Percentiles rank a stretch among this genome's conserved stretches.
Conservation (phyloP, 2,113 vertebrate genomes). For the Mesoclemmys tuberculata region DNA sequence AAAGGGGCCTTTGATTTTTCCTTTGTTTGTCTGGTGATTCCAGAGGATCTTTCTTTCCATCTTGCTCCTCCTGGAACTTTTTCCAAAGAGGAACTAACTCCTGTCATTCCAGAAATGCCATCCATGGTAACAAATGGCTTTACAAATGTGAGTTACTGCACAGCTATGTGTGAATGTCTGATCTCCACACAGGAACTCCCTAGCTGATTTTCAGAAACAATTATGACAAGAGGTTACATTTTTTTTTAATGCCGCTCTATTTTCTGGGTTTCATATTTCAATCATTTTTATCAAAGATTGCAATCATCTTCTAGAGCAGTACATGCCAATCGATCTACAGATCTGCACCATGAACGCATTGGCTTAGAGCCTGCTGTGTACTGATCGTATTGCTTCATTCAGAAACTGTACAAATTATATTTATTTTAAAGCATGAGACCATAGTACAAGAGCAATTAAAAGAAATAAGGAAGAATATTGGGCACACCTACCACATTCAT, state of each 20-base stretch:
- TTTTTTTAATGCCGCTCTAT: background rate
- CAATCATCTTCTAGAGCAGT: background rate
- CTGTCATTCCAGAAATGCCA: background rate
- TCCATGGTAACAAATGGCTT: background rate
- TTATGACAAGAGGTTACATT: background rate
- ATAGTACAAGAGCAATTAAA: background rate
- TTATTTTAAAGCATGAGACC: background rate
- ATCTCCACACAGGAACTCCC: background rate
- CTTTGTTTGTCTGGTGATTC: background rate
- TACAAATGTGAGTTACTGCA: background rate
- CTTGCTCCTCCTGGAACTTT: background rate
- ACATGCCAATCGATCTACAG: background rate
- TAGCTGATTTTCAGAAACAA: background rate
- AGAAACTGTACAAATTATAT: background rate
- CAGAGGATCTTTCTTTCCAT: background rate
- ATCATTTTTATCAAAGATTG: background rate
- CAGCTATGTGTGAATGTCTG: background rate
- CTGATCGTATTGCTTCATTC: background rate
- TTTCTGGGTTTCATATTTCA: background rate
- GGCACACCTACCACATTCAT: conserved; percentile 14
- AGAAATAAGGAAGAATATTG: background rate
- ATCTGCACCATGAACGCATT: background rate
- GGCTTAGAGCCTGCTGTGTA: background rate
- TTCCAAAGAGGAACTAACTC: background rate
- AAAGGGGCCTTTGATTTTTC: background rate